Conservation (phyloP, 2,888 invertebrate genomes). For the Megalurothrips usitatus region DNA sequence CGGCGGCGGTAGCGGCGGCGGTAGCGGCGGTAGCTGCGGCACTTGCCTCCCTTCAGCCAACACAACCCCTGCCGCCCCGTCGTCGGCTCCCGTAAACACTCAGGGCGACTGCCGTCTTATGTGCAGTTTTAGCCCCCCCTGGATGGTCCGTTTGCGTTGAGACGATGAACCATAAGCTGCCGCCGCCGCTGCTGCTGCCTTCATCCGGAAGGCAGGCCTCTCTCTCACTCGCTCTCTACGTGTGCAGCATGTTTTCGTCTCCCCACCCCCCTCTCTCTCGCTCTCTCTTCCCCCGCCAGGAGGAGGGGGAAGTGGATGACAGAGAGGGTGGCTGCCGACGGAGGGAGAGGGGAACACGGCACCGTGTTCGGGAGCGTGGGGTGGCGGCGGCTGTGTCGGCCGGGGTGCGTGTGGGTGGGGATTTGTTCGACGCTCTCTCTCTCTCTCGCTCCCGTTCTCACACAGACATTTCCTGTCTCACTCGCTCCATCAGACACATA, state of each 20-base stretch:
- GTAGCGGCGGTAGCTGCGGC: neutral
- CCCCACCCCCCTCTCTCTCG: neutral
- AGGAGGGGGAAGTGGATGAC: neutral
- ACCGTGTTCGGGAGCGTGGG: neutral
- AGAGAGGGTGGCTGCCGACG: neutral
- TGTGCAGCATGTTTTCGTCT: too few species aligned
- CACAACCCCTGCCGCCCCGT: neutral
- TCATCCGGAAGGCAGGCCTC: neutral
- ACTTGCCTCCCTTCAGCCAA: neutral
- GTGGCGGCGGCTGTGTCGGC: neutral
- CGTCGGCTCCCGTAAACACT: slow-evolving; percentile 13
- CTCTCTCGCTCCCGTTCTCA: too few species aligned
- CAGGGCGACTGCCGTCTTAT: slow-evolving; percentile 8
- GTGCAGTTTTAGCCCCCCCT: slow-evolving; percentile 18
- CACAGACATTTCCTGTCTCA: too few species aligned
- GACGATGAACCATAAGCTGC: slow-evolving; percentile 16
- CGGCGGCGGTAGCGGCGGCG: neutral
- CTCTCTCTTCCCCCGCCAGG: neutral
- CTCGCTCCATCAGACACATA: too few species aligned
- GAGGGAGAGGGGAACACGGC: neutral
- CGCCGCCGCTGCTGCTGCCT: neutral
- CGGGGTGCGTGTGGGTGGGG: too few species aligned
- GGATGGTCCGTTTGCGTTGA: slow-evolving; percentile 25
- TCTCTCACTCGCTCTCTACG: neutral
- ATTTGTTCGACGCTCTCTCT: too few species aligned